Base-by-base conservation (phyloP, 2,888 invertebrate species). In the Aphidius colemani region DNA sequence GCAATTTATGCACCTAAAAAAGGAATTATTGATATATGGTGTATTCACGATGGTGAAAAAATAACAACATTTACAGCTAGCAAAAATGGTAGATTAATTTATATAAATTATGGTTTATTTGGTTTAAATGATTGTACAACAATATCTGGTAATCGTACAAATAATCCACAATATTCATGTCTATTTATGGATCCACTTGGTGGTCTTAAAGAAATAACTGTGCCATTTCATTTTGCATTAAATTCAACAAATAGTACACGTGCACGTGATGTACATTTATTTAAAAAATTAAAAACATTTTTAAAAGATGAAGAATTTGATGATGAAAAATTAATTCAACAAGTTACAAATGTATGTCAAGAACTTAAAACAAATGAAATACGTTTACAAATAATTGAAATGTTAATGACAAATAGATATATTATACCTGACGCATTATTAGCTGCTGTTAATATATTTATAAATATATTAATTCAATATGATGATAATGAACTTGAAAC, bases 1-100 rank as follows among this genome's bases (percentile, higher is more conserved):
- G 90, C 94, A 2, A 95, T 99, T 69, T 98, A 96, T 82, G 94
- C 95, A 7, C 94, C 97, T 0, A 92, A 93, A 71, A 89, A 96
- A 79, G 96, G 96, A 10, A 88, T 95, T 7, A 86, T 99, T 61
- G 98, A 98, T 83, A 93, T 98, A 64, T 96, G 98, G 90, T 87
- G 94, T 5, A 88, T 95, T 75, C 94, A 95, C 78, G 90, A 93
- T 78, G 97, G 98, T 0, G 90, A 91, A 9, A 90, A 95, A 82
- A 91, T 98, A 7, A 93, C 95, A 10, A 94, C 94, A 0, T 98
- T 97, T 80, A 92, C 92, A 53, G 95, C 96, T 1, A 90, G 92
- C 53, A 96, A 94, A 82, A 88, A 89, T 78, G 95, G 94, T 43
- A 78, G 84, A 75, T 84, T 95, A 39, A 76, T 95, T 5, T 94